Conservation (phyloP, 2,888 invertebrate genomes). For the Drosophila eohydei region DNA sequence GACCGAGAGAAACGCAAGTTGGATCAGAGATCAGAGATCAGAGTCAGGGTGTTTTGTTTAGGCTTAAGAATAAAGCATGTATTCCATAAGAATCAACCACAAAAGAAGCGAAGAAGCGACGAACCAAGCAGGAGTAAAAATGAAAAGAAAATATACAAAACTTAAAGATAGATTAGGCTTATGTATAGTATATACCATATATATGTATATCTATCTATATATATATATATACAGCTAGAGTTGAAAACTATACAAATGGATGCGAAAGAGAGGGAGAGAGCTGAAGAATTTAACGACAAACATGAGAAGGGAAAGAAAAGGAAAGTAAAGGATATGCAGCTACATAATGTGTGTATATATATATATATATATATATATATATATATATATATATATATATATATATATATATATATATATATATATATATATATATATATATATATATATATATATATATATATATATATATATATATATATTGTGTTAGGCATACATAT, state of each 20-base stretch:
- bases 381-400: slow-evolving; percentile 14
- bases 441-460: slow-evolving; percentile 13
- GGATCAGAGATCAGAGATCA: slow-evolving; percentile 42
- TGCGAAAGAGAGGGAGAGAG: slow-evolving; percentile 1
- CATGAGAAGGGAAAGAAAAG: background rate
- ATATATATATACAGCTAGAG: slow-evolving; percentile 51
- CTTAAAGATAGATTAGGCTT: slow-evolving; percentile 19
- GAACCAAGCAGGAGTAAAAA: background rate
- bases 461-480: slow-evolving; percentile 1
- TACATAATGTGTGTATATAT: slow-evolving; percentile 11
- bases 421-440: no score
- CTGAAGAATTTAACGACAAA: background rate
- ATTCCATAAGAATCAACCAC: slow-evolving; percentile 40
- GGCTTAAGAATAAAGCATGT: background rate
- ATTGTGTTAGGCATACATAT: slow-evolving; percentile 8
- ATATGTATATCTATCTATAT: slow-evolving; percentile 11
- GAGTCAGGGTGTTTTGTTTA: slow-evolving; percentile 32
- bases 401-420: slow-evolving; percentile 5
- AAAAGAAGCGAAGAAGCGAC: background rate
- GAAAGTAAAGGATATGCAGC: slow-evolving; percentile 7
- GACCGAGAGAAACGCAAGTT: background rate
- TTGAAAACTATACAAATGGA: slow-evolving; percentile 54
- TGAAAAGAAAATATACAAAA: slow-evolving; percentile 13
- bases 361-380: slow-evolving; percentile 14
- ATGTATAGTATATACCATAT: slow-evolving; percentile 15